A percentile compares a stretch with the other conserved stretches of the same genome.
These are phyloP conservation scores for Tetragonula carbonaria DNA, from an alignment of 2,888 invertebrate species.

Conservation along the genomic window DNA sequence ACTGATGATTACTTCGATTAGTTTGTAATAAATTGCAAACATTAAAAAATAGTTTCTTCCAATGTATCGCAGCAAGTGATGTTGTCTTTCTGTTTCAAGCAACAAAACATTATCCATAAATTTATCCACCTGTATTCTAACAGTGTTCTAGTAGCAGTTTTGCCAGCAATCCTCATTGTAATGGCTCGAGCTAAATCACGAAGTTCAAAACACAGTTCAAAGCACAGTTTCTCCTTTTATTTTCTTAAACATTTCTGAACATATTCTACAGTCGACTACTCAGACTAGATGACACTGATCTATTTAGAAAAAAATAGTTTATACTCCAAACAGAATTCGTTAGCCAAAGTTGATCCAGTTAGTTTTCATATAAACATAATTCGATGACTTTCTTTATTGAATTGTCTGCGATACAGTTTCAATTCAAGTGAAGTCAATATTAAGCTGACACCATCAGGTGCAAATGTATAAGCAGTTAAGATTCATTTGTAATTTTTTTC, in stretches of 20 bases:
- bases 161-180: conserved; percentile 34
- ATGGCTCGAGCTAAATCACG: conserved; percentile 48
- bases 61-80: conserved; percentile 18
- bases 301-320: conserved; percentile 1
- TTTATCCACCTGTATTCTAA: conserved; percentile 61
- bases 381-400: not conserved
- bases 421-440: conserved; percentile 65
- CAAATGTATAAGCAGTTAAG: too few species aligned
- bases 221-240: conserved; percentile 1
- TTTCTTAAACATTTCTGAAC: conserved; percentile 29
- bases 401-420: not conserved
- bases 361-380: not conserved
- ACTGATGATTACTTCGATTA: not conserved
- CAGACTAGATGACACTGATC: conserved; percentile 37
- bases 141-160: too few species aligned
- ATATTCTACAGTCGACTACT: conserved; percentile 38
- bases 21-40: too few species aligned
- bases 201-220: conserved; percentile 64
- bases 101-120: not conserved
- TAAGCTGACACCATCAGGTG: too few species aligned
- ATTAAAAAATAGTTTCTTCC: too few species aligned
- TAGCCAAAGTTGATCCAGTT: too few species aligned
- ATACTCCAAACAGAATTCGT: too few species aligned
- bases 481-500: too few species aligned
- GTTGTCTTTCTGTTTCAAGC: not conserved